Base-by-base conservation (phyloP, 2,113 vertebrate genomes). In the Rhinopithecus roxellana region DNA sequence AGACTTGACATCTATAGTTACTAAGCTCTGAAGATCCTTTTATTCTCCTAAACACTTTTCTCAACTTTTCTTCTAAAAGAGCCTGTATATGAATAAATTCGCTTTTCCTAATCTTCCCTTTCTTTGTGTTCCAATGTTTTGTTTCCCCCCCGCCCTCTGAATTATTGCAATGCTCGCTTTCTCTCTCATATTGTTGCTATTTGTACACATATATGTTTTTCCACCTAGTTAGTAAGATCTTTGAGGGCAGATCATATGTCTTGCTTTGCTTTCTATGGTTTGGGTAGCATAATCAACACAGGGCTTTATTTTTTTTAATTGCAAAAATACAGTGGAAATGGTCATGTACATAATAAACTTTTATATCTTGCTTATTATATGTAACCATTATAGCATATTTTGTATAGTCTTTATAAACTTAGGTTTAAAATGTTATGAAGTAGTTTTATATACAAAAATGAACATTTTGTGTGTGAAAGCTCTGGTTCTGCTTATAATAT, bases 321-420 rank as follows among this genome's bases (percentile, higher is more conserved):
- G 96, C 50, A 86, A 64, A 84, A 85, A 75, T 89, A 61, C 3
- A 35, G 38, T 64, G 17, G 43, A 96, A 95, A 80, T 84, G 40
- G 52, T 48, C 61, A 35, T 85, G 2, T 77, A 32, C 74, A 52
- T 91, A 67, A 96, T 89, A 72, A 95, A 97, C 50, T 95, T 90
- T 55, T 95, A 75, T 88, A 75, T 86, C 61, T 93, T 89, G 35
- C 17, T 93, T 93, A 84, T 87, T 82, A 86, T 59, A 64, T 85
- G 11, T 50, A 92, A 95, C 77, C 40, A 45, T 80, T 57, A 77
- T 4, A 85, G 32, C n/a, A 30, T 77, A 84, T 77, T 93, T 96
- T 55, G 35, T 83, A 32, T 69, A 84, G 30, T 64, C 48, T 77
- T 94, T 96, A 81, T 57, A 90, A 95, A 75, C 69, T 92, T 78